Evolutionary conservation across 92 coral and sea anemone genomes (phyloP).

Genomic region (Metridium senile): DNA sequence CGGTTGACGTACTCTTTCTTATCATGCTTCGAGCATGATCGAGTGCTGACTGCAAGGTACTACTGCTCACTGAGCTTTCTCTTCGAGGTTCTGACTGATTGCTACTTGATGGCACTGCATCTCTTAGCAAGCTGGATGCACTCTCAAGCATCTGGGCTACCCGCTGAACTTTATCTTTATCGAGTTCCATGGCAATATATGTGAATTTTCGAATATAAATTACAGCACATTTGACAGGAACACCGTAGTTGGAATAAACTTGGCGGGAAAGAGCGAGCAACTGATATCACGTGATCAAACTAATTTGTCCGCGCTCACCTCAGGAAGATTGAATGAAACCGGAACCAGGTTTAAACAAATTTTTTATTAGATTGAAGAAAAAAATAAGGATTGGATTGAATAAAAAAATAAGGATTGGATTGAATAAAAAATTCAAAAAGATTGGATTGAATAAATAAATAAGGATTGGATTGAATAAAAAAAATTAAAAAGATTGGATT

Average conservation of each 20-base stretch:
- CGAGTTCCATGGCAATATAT: constrained; percentile 17
- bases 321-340: too few species aligned
- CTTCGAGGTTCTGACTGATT: background rate
- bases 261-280: background rate
- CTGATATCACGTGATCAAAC: background rate
- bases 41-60: background rate
- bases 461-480: too few species aligned
- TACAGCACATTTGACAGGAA: background rate
- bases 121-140: constrained; percentile 39
- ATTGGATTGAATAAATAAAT: too few species aligned
- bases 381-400: background rate
- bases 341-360: too few species aligned
- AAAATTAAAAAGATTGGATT: too few species aligned
- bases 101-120: constrained; percentile 13
- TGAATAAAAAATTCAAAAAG: too few species aligned
- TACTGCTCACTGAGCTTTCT: background rate
- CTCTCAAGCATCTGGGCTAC: constrained; percentile 32
- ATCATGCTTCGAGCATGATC: background rate
- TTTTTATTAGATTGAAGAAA: background rate
- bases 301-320: background rate
- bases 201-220: background rate
- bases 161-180: constrained; percentile 22
- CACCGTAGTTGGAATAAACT: background rate
- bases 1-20: background rate
- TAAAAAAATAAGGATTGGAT: too few species aligned